Evolutionary conservation across 2,113 vertebrate species (phyloP), one percentile per base, ranked within the genome.

Genomic region (Hydrochoerus hydrochaeris): DNA sequence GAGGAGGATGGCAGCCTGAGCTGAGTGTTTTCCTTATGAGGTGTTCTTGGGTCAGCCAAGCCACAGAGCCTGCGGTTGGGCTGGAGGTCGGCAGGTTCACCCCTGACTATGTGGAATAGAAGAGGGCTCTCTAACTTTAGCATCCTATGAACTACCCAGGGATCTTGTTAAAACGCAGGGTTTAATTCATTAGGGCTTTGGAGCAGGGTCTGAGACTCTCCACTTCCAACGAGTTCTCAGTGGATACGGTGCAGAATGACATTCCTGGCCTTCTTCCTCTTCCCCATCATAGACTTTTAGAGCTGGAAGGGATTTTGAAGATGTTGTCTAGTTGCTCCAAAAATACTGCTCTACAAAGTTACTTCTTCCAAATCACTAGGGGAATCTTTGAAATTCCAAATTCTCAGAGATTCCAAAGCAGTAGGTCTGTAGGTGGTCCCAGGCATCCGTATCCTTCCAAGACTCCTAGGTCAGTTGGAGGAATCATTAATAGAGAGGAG

Each of bases 401-500:
- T 92, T 85, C 4, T 14, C 26, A 90, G 85, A 92, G 24, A 49
- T 58, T 90, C 87, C 71, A 65, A 91, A 69, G 83, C 20, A 49
- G 30, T 26, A 14, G 20, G 20, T 71, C 5, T 90, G 4, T 65
- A 35, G 65, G 38, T 38, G 0, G 32, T 69, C 63, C 4, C 7
- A 58, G n/a, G n/a, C 35, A 90, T 58, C 26, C 77, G 13, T 60
- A 20, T 80, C 82, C 19, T 90, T 60, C 75, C 57, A 69, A 69
- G 73, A 22, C 4, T 67, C 35, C 28, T 38, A 63, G 58, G 73
- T 58, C 69, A 88, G 30, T 1, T 41, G 46, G 4, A 77, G 17
- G n/a, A 75, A 38, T 38, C 20, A 32, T 65, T 58, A 93, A 63
- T 46, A 90, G 44, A 93, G 93, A 91, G 12, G 20, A 95, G 93